Evolutionary conservation across 1,140 invertebrate species (phyloP), one percentile per base, ranked within the genome.

Genomic region (Diorhabda elongata): DNA sequence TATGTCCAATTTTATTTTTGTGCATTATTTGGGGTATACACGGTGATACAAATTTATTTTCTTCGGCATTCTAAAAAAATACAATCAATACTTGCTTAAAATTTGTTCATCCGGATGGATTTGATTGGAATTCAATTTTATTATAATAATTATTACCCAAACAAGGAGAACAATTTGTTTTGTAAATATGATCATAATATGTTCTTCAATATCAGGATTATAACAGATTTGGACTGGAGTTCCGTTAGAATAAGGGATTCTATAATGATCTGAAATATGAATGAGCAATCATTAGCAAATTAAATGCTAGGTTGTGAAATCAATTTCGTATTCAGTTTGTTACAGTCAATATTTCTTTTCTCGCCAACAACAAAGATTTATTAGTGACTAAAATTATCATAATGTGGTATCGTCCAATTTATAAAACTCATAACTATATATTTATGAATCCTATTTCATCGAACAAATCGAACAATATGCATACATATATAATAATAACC

Each of bases 181-280:
- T 45, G 82, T 76, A 26, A 79, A 79, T 4, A 80, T 79, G 6
- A 84, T 65, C 71, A 76, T 77, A 64, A 84, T 77, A 67, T 81
- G 76, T 69, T 81, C 76, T 9, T 80, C 66, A 58, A 68, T 61
- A 44, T 82, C 74, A 7, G 76, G 74, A 68, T 81, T 79, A 62
- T 82, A 84, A 66, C 65, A 68, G 56, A 84, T 77, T 58, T 76
- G 72, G 56, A 80, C 77, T 2, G 75, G 75, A 6, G 56, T 44
- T 42, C 78, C 78, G 47, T 70, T 67, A 62, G 5, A 26, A 61
- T 63, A 70, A 57, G 72, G 7, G 11, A 74, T n/a, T 45, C 52
- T n/a, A 71, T 58, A 69, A 0, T 64, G 67, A 69, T 59, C 71
- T 73, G 59, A 65, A 65, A 65, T 42, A n/a, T 4, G n/a, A 62